Base-by-base conservation (phyloP, 2,113 vertebrate species). In the Chamaea fasciata region DNA sequence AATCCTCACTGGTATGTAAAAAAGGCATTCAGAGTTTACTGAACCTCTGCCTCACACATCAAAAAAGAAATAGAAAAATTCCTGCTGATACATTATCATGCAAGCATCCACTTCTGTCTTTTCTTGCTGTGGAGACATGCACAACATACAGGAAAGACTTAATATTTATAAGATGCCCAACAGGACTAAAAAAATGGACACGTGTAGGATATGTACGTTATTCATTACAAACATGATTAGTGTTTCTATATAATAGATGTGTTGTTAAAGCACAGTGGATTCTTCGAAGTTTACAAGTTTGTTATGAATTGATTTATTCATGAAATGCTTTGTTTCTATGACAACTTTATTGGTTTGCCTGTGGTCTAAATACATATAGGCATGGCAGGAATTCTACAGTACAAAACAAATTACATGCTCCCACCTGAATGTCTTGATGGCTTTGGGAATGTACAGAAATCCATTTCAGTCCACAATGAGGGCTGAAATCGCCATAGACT, bases 271-370 rank as follows among this genome's bases (percentile, higher is more conserved):
- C 97, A 90, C 95, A 95, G 96, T 96, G 96, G 97, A 96, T 96
- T 96, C 90, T 97, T 97, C 64, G 2, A 98, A 98, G 97, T 98
- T 98, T 98, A 97, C 96, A 97, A 98, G 96, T 98, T 98, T 96
- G 97, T 98, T 98, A 98, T 94, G 91, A 97, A 98, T 98, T 98
- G 98, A 98, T 98, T 98, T 98, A 98, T 98, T 98, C 97, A 98
- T 97, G 97, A 98, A 98, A 95, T 97, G 97, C 97, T 98, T 98
- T 98, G 98, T 98, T 98, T 98, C 98, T 98, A 98, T 98, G 98
- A 98, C 98, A 98, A 98, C 98, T 98, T 98, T 97, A 98, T 98
- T 98, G 98, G 97, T 97, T 97, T 97, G 97, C 98, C 98, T 97
- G 97, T 97, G 97, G 98, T 98, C 97, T 98, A 98, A 98, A 98